phyloP scores from a whole-genome alignment of 2,888 invertebrate genomes.

The Drosophila eohydei region DNA sequence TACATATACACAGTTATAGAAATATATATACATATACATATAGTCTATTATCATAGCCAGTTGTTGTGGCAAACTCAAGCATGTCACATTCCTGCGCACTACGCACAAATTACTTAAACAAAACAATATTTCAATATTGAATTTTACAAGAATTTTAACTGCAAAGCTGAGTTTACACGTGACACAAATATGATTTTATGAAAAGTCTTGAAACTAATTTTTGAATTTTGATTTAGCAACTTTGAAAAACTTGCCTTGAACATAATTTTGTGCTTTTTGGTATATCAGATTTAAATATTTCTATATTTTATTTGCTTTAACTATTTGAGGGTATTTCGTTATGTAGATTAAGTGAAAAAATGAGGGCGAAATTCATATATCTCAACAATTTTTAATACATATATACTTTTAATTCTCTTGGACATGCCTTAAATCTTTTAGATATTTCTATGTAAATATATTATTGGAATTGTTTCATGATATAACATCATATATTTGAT shows the following conservation, averaged over 20 bases:
- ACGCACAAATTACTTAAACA: constrained; percentile 74
- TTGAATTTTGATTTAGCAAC: not conserved
- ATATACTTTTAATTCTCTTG: not conserved
- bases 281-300: not conserved
- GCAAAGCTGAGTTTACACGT: constrained; percentile 27
- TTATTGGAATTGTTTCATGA: not conserved
- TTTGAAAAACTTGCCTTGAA: too few species aligned
- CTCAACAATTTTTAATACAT: not conserved
- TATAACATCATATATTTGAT: not conserved
- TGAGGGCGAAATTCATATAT: not conserved
- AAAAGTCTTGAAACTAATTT: not conserved
- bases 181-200: not conserved
- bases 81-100: constrained; percentile 72
- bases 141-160: constrained; percentile 28
- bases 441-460: not conserved
- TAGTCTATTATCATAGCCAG: constrained; percentile 34
- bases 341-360: not conserved
- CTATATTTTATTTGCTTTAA: not conserved
- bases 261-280: not conserved
- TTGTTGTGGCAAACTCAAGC: constrained; percentile 52
- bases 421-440: not conserved
- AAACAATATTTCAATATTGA: constrained; percentile 14
- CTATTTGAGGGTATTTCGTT: not conserved
- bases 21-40: constrained; percentile 11
- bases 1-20: constrained; percentile 8